Conservation (phyloP, 2,888 invertebrate genomes). For the Heliothis peltigera region DNA sequence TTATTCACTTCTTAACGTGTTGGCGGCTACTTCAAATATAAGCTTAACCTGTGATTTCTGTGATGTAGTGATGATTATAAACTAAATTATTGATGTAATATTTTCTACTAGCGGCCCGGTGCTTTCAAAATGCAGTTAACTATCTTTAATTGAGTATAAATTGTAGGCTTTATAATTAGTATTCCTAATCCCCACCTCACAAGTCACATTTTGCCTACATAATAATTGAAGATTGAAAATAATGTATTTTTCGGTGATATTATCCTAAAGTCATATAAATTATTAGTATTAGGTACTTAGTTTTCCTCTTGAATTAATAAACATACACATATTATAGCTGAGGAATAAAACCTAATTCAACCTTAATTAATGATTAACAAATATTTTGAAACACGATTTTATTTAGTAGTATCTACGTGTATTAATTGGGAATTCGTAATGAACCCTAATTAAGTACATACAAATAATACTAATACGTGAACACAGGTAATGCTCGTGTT, state of each 20-base stretch:
- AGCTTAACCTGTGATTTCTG: slow-evolving; percentile 43
- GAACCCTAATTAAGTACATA: slow-evolving; percentile 33
- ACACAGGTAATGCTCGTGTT: slow-evolving; percentile 38
- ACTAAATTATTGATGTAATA: slow-evolving; percentile 36
- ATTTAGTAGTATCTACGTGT: too few relatives aligned
- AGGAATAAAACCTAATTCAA: too few relatives aligned
- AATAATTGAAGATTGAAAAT: too few relatives aligned
- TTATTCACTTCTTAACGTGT: slow-evolving; percentile 37
- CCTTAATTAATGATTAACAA: too few relatives aligned
- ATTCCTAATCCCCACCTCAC: too few relatives aligned
- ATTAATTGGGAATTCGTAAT: slow-evolving; percentile 12
- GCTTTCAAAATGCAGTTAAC: background rate
- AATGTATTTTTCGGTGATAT: too few relatives aligned
- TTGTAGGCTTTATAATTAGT: background rate
- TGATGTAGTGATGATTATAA: slow-evolving; percentile 37
- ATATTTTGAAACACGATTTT: too few relatives aligned
- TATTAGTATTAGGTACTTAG: too few relatives aligned
- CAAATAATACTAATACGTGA: slow-evolving; percentile 20
- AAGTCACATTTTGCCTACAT: too few relatives aligned
- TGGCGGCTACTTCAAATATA: slow-evolving; percentile 56
- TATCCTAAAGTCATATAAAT: too few relatives aligned
- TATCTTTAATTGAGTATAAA: background rate
- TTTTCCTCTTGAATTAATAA: too few relatives aligned
- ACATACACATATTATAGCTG: too few relatives aligned
- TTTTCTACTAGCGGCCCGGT: slow-evolving; percentile 19